Evolutionary conservation across 2,888 invertebrate genomes (phyloP).

Genomic region (Elegia similella): DNA sequence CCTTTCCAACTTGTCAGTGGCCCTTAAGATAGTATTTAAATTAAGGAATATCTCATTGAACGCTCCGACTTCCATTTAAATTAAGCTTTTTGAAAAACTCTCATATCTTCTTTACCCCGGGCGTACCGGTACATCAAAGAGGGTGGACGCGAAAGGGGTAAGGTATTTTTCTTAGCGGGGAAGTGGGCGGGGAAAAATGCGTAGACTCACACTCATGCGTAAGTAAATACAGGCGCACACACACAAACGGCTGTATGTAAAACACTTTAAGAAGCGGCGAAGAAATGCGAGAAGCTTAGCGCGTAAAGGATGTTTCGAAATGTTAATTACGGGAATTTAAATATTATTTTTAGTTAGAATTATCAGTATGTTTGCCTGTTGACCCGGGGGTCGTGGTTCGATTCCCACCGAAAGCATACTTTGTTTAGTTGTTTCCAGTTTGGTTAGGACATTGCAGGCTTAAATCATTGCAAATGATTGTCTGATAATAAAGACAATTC

Average conservation of each 20-base stretch:
- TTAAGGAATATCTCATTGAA: slow-evolving; percentile 78
- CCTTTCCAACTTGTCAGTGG: slow-evolving; percentile 45
- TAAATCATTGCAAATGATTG: too few species aligned
- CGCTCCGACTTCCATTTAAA: slow-evolving; percentile 77
- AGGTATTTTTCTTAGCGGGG: slow-evolving; percentile 65
- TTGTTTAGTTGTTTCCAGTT: too few species aligned
- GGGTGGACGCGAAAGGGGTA: slow-evolving; percentile 66
- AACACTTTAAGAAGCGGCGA: slow-evolving; percentile 82
- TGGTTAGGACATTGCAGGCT: too few species aligned
- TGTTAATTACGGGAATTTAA: slow-evolving; percentile 16
- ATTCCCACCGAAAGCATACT: too few species aligned
- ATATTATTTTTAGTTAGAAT: neutral
- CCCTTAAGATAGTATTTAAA: slow-evolving; percentile 75
- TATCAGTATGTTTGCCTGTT: too few species aligned
- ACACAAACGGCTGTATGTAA: slow-evolving; percentile 70
- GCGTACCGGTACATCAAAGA: slow-evolving; percentile 75
- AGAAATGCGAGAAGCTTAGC: slow-evolving; percentile 81
- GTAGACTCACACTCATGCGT: slow-evolving; percentile 79
- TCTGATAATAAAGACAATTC: too few species aligned
- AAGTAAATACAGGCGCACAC: slow-evolving; percentile 76
- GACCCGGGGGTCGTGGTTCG: too few species aligned
- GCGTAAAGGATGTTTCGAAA: slow-evolving; percentile 59
- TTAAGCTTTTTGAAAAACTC: slow-evolving; percentile 81
- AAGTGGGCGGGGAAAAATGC: slow-evolving; percentile 74
- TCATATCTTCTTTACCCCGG: slow-evolving; percentile 80